Conservation (phyloP, 2,113 vertebrate genomes). For the Myrmophylax atrothorax region DNA sequence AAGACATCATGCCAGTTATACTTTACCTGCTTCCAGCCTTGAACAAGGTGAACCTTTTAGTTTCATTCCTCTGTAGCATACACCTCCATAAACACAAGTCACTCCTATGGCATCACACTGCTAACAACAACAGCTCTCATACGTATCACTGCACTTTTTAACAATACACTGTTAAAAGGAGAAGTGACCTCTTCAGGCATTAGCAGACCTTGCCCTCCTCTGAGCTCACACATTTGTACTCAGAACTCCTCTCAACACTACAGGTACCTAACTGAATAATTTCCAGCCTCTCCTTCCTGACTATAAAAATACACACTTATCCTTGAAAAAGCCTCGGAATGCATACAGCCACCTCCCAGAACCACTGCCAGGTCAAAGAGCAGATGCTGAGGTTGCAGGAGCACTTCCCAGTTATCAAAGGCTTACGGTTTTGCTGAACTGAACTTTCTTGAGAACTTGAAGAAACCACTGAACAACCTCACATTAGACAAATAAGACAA, state of each 20-base stretch:
- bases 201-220: background rate
- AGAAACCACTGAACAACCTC: background rate
- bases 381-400: constrained; percentile 10
- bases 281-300: background rate
- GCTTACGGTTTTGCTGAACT: background rate
- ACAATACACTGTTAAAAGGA: background rate
- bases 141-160: background rate
- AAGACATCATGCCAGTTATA: background rate
- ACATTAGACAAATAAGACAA: background rate
- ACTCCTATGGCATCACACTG: background rate
- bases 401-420: background rate
- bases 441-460: background rate
- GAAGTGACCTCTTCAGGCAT: background rate
- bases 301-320: background rate
- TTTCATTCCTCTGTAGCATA: background rate
- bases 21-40: background rate
- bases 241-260: background rate
- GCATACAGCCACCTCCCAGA: background rate
- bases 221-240: background rate
- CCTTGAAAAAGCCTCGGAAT: background rate
- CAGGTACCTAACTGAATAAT: background rate
- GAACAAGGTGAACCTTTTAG: background rate
- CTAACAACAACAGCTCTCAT: background rate
- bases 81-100: background rate
- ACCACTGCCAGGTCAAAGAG: constrained; percentile 14